phyloP scores from a whole-genome alignment of 2,888 invertebrate genomes.

The Dryocosmus kuriphilus region DNA sequence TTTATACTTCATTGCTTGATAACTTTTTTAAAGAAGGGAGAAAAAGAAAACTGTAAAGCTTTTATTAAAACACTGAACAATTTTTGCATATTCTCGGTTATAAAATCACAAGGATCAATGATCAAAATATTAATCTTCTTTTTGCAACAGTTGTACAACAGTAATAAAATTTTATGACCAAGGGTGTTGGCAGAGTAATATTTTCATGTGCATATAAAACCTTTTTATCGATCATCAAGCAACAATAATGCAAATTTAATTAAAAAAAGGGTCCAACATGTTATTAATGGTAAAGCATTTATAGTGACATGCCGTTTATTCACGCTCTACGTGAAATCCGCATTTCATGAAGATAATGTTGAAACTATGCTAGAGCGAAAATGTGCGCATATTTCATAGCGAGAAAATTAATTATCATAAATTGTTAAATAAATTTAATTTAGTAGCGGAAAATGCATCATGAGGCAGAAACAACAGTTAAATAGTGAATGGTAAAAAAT shows the following conservation, averaged over 20 bases:
- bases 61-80: no score
- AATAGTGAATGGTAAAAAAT: no score
- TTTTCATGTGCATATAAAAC: not conserved
- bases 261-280: constrained; percentile 5
- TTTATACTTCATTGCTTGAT: no score
- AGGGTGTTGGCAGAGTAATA: not conserved
- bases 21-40: no score
- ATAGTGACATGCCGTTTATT: constrained; percentile 1
- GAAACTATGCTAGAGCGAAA: not conserved
- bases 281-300: constrained; percentile 6
- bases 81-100: no score
- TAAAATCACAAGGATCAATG: not conserved
- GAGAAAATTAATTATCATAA: not conserved
- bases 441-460: no score
- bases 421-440: no score
- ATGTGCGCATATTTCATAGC: not conserved
- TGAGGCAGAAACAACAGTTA: no score
- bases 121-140: not conserved
- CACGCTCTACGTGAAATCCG: constrained; percentile 10
- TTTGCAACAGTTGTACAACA: not conserved
- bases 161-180: not conserved
- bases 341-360: constrained; percentile 5
- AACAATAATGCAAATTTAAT: not conserved
- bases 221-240: not conserved
- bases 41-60: no score